Base-by-base conservation (phyloP, 2,113 vertebrate genomes). In the Myiozetetes cayanensis region DNA sequence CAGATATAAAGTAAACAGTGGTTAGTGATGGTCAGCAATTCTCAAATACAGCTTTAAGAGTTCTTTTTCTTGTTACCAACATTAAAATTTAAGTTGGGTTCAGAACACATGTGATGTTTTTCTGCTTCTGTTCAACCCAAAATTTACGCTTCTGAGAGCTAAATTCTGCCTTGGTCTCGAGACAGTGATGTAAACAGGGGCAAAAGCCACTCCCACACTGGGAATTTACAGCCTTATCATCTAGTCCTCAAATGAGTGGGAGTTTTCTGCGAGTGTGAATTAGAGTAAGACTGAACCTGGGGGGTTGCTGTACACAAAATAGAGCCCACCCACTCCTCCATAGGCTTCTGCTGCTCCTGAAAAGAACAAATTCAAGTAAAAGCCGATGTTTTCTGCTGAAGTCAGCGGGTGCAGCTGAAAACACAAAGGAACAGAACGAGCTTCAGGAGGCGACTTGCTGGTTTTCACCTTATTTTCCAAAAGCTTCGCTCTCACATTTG, bases 141-240 rank as follows among this genome's bases (percentile, higher is more conserved):
- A 33, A n/a, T 47, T 39, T 5, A 4, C 52, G 31, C 5, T 91
- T 28, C 43, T n/a, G 16, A 18, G 44, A 87, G 78, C 41, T 61
- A 1, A 61, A 11, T 28, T 30, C 49, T 65, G 28, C 37, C 41
- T 39, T 22, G 70, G 15, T 53, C 20, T 59, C 1, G 4, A 30
- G 5, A 1, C 25, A 53, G 37, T 0, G 3, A 17, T 9, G 39
- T 4, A 8, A 55, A 2, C 0, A 0, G 49, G 68, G 18, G 22
- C 46, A 73, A 59, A 10, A 65, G 5, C 10, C 46, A 24, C 6
- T n/a, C 44, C 72, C 59, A 10, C 5, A 0, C 6, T 1, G 28
- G 43, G 56, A 12, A 28, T 31, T 35, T 3, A 18, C 50, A 75
- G 8, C 56, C 44, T 7, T 28, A 23, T n/a, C 50, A 4, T 10